Evolutionary conservation across 2,113 vertebrate species (phyloP).

Genomic region (Vireo altiloquus): DNA sequence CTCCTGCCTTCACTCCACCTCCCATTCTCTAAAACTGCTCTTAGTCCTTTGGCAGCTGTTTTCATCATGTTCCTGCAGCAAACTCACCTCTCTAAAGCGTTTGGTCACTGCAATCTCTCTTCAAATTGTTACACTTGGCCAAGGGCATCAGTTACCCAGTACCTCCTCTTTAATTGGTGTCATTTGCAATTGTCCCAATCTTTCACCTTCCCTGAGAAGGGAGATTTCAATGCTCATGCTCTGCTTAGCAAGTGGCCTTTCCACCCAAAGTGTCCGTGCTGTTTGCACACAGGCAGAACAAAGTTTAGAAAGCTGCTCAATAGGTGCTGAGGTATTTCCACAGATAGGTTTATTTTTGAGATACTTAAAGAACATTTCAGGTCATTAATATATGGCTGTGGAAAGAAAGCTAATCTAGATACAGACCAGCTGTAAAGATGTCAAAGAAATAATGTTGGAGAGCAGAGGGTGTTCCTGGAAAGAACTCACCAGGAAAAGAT

Average conservation of each 20-base stretch:
- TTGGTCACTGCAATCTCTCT: neutral
- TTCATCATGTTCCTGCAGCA: neutral
- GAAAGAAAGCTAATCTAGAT: neutral
- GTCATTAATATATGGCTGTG: neutral
- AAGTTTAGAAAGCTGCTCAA: neutral
- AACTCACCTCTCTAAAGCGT: neutral
- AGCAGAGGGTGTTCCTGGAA: neutral
- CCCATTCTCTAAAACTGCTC: neutral
- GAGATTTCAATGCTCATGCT: neutral
- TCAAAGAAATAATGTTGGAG: neutral
- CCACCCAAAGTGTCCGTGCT: accelerated
- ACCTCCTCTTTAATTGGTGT: neutral
- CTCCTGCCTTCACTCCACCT: neutral
- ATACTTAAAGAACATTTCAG: neutral
- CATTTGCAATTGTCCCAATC: neutral
- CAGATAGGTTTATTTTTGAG: neutral
- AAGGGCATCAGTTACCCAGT: neutral
- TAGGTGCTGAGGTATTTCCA: neutral
- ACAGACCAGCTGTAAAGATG: neutral
- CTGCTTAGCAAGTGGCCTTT: neutral
- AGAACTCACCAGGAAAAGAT: neutral
- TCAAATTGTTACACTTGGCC: neutral
- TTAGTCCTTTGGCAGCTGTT: neutral
- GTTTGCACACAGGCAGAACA: neutral
- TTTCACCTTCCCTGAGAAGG: neutral